Percentiles rank a stretch among this genome's conserved stretches.
Evolutionary conservation across 1,140 invertebrate genomes (phyloP).

Genomic region (Procambarus clarkii): DNA sequence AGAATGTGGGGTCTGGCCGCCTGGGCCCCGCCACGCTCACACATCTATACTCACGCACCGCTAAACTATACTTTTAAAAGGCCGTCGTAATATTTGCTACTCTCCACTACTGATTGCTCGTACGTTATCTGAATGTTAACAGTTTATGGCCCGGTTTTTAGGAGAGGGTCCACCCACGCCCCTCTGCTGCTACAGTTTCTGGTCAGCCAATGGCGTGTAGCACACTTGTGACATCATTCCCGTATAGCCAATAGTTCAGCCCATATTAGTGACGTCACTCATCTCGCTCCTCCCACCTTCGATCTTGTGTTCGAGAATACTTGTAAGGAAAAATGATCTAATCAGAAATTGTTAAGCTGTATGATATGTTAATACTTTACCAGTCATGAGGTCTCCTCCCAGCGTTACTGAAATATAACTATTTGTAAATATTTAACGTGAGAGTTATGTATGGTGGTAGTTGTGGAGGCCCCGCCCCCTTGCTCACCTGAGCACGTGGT

Average conservation of each 20-base stretch:
- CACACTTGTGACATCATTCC: background rate
- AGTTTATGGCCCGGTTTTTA: background rate
- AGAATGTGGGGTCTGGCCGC: too few species aligned
- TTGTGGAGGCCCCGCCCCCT: constrained; percentile 19
- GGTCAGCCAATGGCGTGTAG: too few species aligned
- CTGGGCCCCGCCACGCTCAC: too few species aligned
- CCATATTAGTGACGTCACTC: constrained; percentile 29
- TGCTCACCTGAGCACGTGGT: constrained; percentile 60
- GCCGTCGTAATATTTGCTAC: constrained; percentile 10
- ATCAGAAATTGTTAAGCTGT: too few species aligned
- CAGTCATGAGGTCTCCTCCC: too few species aligned
- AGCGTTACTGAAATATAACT: too few species aligned
- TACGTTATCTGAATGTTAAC: constrained; percentile 6
- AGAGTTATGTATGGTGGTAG: background rate
- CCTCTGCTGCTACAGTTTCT: background rate
- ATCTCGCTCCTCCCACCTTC: background rate
- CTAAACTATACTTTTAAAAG: background rate
- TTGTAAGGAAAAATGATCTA: background rate
- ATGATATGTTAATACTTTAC: too few species aligned
- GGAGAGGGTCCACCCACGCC: background rate
- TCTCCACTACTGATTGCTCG: constrained; percentile 18
- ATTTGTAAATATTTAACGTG: too few species aligned
- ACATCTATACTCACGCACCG: too few species aligned
- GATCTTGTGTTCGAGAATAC: background rate
- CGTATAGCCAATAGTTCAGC: constrained; percentile 12